Evolutionary conservation across 1,140 invertebrate genomes (phyloP).

Genomic region (Phortica variegata): DNA sequence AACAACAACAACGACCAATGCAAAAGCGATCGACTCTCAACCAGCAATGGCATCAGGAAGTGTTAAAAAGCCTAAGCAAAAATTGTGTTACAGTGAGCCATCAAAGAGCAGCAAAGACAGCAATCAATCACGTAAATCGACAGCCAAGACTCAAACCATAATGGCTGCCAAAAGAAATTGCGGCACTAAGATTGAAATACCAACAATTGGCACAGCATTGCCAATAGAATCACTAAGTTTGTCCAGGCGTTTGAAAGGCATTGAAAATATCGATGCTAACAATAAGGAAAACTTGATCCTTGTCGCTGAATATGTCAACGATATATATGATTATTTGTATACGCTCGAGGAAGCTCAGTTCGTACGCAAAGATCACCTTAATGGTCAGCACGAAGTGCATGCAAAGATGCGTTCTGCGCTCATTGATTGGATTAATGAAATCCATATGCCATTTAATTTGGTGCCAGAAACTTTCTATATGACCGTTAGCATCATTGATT

Average conservation of each 20-base stretch:
- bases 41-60: too few relatives aligned
- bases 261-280: conserved; percentile 72
- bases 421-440: conserved; percentile 93
- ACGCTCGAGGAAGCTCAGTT: conserved; percentile 65
- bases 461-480: conserved; percentile 88
- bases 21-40: too few relatives aligned
- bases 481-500: conserved; percentile 84
- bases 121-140: conserved; percentile 47
- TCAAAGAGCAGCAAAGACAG: conserved; percentile 49
- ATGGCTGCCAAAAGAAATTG: background rate
- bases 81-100: too few relatives aligned
- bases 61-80: too few relatives aligned
- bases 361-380: conserved; percentile 64
- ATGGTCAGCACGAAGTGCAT: conserved; percentile 62
- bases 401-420: conserved; percentile 85
- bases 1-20: too few relatives aligned
- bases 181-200: too few relatives aligned
- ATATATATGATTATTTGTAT: conserved; percentile 77
- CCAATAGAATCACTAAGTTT: too few relatives aligned
- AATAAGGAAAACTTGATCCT: conserved; percentile 73
- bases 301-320: conserved; percentile 77
- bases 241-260: conserved; percentile 20
- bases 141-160: background rate
- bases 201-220: too few relatives aligned
- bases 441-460: conserved; percentile 84